phyloP scores from a whole-genome alignment of 2,888 invertebrate genomes.

The Catocala fraxini region DNA sequence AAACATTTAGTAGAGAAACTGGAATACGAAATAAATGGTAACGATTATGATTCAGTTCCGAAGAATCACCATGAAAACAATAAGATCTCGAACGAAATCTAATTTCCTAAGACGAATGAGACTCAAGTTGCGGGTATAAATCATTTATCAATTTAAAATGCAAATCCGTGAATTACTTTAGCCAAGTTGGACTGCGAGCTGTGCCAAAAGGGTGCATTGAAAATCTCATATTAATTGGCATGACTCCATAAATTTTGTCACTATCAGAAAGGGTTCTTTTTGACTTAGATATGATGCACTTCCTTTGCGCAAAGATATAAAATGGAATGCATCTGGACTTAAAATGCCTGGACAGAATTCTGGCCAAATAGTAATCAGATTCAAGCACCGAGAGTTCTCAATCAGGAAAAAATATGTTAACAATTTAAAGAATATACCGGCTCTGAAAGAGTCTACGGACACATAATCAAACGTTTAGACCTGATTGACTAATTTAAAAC shows the following conservation, averaged over 20 bases:
- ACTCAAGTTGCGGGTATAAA: slow-evolving; percentile 33
- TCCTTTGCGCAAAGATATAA: background rate
- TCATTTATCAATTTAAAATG: slow-evolving; percentile 52
- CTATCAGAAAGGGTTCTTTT: slow-evolving; percentile 3
- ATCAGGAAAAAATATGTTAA: no score
- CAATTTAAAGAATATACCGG: no score
- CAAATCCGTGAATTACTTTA: slow-evolving; percentile 44
- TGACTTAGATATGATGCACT: slow-evolving; percentile 6
- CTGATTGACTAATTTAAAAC: no score
- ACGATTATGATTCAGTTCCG: slow-evolving; percentile 1
- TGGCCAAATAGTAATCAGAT: no score
- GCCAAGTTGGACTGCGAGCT: slow-evolving; percentile 18
- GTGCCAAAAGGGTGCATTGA: slow-evolving; percentile 45
- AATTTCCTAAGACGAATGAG: slow-evolving; percentile 45
- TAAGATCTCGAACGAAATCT: slow-evolving; percentile 28
- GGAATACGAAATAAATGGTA: slow-evolving; percentile 1
- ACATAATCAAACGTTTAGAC: no score
- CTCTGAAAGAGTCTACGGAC: no score
- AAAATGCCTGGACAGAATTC: no score
- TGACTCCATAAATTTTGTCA: slow-evolving; percentile 36
- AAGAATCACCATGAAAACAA: slow-evolving; percentile 22
- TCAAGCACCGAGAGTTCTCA: no score
- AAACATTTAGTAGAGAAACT: background rate
- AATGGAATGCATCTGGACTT: no score
- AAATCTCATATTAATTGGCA: slow-evolving; percentile 37